Conservation (phyloP, 1,140 invertebrate species). For the Drosophila setifemur region DNA sequence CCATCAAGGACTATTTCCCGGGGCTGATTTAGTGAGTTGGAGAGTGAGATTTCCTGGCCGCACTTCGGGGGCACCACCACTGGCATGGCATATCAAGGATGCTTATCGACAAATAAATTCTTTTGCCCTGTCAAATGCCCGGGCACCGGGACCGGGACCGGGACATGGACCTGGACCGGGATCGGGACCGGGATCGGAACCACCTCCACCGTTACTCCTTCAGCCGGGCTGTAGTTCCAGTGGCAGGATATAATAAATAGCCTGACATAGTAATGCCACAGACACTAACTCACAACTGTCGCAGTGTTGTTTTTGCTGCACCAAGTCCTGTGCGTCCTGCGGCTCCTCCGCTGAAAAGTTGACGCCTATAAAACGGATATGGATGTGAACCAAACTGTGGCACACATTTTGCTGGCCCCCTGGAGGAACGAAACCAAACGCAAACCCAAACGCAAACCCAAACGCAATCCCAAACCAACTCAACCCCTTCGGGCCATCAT, state of each 20-base stretch:
- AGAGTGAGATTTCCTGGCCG: constrained; percentile 18
- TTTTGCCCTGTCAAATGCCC: constrained; percentile 41
- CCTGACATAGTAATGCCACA: constrained; percentile 49
- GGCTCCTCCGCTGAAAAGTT: constrained; percentile 44
- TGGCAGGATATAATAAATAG: constrained; percentile 43
- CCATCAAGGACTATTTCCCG: constrained; percentile 6
- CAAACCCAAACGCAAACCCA: too few relatives aligned
- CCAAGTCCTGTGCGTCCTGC: background rate
- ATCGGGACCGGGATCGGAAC: too few relatives aligned
- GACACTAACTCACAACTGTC: constrained; percentile 62
- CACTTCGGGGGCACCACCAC: constrained; percentile 8
- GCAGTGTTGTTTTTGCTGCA: constrained; percentile 25
- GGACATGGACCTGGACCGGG: too few relatives aligned
- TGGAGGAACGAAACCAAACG: too few relatives aligned
- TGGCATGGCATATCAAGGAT: constrained; percentile 25
- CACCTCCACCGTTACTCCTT: background rate
- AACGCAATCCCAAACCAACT: too few relatives aligned
- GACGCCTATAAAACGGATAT: constrained; percentile 65
- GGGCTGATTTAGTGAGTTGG: constrained; percentile 32
- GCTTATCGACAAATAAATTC: constrained; percentile 51
- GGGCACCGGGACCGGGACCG: background rate
- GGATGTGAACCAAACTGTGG: constrained; percentile 39
- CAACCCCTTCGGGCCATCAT: too few relatives aligned
- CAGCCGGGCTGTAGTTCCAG: background rate
- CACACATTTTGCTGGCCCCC: constrained; percentile 7